Evolutionary conservation across 1,140 invertebrate species (phyloP), one percentile per base, ranked within the genome.

Genomic region (Cotesia glomerata): DNA sequence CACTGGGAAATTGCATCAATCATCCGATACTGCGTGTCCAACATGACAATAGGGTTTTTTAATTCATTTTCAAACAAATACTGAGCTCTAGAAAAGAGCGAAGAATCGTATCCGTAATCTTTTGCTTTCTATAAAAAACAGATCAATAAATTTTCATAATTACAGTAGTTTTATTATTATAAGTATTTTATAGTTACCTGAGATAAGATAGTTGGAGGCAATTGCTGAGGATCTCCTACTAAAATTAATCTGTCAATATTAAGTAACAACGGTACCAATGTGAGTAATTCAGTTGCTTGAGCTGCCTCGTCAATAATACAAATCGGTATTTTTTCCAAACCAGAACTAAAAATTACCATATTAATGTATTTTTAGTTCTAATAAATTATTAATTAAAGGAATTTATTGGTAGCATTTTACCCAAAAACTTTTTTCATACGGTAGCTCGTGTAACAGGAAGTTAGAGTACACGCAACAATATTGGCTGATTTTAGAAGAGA

Each of bases 301-400:
- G 93, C 93, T 26, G 95, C 94, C 85, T 97, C 95, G 84, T 97
- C 95, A 54, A 96, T 88, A 56, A 97, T 94, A 79, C 95, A 95
- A 72, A 91, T 87, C 71, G 92, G 90, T 39, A 39, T 39, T 39
- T 39, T 8, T 39, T 7, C 5, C 9, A 5, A 5, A 39, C 9
- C 9, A 7, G 5, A 7, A 2, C 5, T 7, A 39, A 39, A 39
- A 7, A 39, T 39, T 3, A 39, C 9, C 9, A 39, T 39, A 7
- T 5, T 39, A 7, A 39, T 39, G 5, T 39, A 7, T 39, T 36
- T 39, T 39, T 1, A 7, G n/a, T n/a, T n/a, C n/a, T n/a, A n/a
- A n/a, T n/a, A 7, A 39, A 39, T 7, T 39, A 7, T 7, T 7
- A 0, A n/a, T n/a, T 7, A 35, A 3, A 1, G 16, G 4, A 35